Percentiles rank a stretch among this genome's conserved stretches.
These are phyloP conservation scores for Puma concolor DNA, from an alignment of 2,113 vertebrate genomes.

Conservation along the genomic window DNA sequence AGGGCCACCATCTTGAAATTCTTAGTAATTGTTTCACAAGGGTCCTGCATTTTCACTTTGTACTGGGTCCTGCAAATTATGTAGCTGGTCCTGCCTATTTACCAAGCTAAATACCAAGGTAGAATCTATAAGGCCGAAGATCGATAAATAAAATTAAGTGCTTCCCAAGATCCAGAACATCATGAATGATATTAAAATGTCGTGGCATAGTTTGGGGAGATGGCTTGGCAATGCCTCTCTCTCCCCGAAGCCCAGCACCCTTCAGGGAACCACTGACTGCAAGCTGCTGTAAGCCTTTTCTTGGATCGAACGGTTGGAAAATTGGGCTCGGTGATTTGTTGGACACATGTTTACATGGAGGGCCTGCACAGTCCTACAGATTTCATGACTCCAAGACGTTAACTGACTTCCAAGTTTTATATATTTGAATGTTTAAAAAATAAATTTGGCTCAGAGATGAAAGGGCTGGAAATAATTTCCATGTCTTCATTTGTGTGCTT, in stretches of 20 bases:
- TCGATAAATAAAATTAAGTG: background rate
- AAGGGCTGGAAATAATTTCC: constrained; percentile 76
- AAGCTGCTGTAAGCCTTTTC: constrained; percentile 54
- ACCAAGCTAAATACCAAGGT: background rate
- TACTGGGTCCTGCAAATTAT: background rate
- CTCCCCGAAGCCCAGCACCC: background rate
- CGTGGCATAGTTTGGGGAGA: background rate
- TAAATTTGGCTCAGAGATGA: constrained; percentile 81
- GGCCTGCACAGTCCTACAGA: constrained; percentile 68
- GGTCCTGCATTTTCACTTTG: background rate
- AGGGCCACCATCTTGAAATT: background rate
- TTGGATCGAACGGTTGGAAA: constrained; percentile 78
- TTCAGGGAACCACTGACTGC: background rate
- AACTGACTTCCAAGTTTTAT: constrained; percentile 79
- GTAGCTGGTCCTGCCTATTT: background rate
- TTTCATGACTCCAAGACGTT: constrained; percentile 75
- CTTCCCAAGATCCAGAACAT: background rate
- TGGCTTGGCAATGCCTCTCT: background rate
- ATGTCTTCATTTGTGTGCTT: constrained; percentile 71
- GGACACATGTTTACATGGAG: constrained; percentile 80
- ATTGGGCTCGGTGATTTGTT: constrained; percentile 77
- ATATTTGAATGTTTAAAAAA: constrained; percentile 81
- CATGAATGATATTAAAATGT: background rate
- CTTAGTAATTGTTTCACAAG: background rate
- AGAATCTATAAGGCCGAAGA: background rate